Percentiles rank a stretch among this genome's conserved stretches.
Conservation (phyloP, 1,140 invertebrate species). For the Parasteatoda tepidariorum region DNA sequence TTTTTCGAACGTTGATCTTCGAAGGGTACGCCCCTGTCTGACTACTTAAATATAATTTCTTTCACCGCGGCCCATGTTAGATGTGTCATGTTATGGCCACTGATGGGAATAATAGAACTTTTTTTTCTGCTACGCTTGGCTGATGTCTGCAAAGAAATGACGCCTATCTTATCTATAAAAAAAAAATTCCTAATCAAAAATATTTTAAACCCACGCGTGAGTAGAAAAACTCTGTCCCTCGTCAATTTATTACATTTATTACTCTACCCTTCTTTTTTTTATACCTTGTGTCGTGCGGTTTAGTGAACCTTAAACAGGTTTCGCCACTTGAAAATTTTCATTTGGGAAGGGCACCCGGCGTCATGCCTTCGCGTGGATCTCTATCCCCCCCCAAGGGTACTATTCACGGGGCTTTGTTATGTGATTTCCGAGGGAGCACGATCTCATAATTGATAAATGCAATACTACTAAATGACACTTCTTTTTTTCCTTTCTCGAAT, state of each 20-base stretch:
- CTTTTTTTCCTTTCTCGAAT: too few species aligned
- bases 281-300: constrained; percentile 32
- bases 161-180: neutral
- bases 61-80: too few species aligned
- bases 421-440: too few species aligned
- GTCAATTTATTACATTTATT: neutral
- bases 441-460: too few species aligned
- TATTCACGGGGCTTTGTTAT: too few species aligned
- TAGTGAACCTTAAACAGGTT: constrained; percentile 38
- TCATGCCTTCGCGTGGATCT: neutral
- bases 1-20: too few species aligned
- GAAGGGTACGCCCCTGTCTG: too few species aligned
- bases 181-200: too few species aligned
- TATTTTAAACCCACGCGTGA: constrained; percentile 7
- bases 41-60: too few species aligned
- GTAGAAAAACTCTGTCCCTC: neutral
- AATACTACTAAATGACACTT: too few species aligned
- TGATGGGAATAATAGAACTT: neutral
- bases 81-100: too few species aligned
- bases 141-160: neutral
- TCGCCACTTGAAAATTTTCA: neutral
- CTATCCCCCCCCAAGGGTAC: neutral
- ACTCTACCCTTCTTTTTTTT: neutral
- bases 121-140: constrained; percentile 1
- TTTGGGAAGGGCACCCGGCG: neutral